phyloP scores from a whole-genome alignment of 2,888 invertebrate genomes.

The Cryptosula pallasiana region DNA sequence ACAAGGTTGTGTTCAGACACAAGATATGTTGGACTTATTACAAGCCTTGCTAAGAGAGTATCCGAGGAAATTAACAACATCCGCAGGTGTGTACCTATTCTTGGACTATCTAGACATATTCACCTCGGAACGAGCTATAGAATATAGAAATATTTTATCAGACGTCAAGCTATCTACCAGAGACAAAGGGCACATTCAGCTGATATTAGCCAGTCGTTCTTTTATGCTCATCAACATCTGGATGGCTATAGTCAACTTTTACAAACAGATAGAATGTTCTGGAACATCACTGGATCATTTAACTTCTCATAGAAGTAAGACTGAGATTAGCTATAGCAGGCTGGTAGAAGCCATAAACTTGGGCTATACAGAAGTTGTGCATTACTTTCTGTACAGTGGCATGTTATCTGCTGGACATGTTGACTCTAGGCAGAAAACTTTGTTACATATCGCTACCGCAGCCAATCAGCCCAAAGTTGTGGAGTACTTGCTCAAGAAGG shows the following conservation, averaged over 20 bases:
- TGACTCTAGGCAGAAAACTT: conserved; percentile 41
- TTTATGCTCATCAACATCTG: conserved; percentile 49
- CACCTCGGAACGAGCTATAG: conserved; percentile 38
- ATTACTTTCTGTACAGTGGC: conserved; percentile 40
- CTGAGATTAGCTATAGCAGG: not conserved
- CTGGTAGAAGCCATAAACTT: conserved; percentile 7
- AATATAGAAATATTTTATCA: conserved; percentile 43
- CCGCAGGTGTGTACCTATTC: conserved; percentile 39
- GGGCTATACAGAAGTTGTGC: conserved; percentile 47
- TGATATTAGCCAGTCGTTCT: conserved; percentile 45
- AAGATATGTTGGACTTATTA: conserved; percentile 40
- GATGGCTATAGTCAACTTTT: conserved; percentile 48
- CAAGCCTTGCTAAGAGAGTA: conserved; percentile 48
- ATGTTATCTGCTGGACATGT: conserved; percentile 34
- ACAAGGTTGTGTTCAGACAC: conserved; percentile 36
- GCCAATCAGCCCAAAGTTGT: conserved; percentile 43
- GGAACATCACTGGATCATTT: not conserved
- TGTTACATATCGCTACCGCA: conserved; percentile 47
- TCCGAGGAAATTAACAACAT: conserved; percentile 35
- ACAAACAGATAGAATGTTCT: conserved; percentile 30
- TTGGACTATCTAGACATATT: conserved; percentile 47
- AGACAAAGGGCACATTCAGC: conserved; percentile 48
- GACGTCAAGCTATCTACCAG: conserved; percentile 48
- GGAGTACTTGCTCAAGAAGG: conserved; percentile 41
- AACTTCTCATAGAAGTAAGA: not conserved